These are phyloP conservation scores for Entomobrya multifasciata DNA, from an alignment of 2,888 invertebrate species.

Conservation along the genomic window DNA sequence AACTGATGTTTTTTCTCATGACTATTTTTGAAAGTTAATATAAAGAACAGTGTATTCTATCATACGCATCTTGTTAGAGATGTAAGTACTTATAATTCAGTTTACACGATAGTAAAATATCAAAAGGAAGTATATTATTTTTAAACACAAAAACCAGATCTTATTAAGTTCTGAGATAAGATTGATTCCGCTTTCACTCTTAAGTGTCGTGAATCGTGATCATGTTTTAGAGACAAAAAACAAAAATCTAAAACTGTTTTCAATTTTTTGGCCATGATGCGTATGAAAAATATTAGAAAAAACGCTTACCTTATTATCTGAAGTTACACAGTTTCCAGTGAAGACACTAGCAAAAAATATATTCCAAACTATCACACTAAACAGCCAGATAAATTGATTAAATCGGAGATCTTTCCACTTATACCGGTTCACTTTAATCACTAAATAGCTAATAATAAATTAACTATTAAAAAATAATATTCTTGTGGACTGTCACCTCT, in stretches of 20 bases:
- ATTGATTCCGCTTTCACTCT: not conserved
- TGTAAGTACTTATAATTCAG: not conserved
- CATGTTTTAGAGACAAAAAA: not conserved
- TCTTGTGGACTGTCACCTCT: conserved; percentile 62
- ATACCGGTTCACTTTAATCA: too few species aligned
- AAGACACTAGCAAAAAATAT: too few species aligned
- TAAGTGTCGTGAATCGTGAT: not conserved
- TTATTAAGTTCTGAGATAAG: too few species aligned
- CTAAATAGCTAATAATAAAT: too few species aligned
- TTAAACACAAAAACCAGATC: too few species aligned
- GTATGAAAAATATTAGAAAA: not conserved
- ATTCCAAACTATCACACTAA: too few species aligned
- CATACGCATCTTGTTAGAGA: not conserved
- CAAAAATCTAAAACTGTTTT: too few species aligned
- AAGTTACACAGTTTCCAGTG: too few species aligned
- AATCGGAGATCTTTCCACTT: too few species aligned
- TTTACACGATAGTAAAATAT: not conserved
- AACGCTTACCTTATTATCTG: conserved; percentile 1
- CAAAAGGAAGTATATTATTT: not conserved
- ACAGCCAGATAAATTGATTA: too few species aligned
- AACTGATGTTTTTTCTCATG: conserved; percentile 23
- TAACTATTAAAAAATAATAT: too few species aligned
- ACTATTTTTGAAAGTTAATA: conserved; percentile 4
- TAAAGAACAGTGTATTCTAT: not conserved
- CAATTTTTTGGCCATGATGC: too few species aligned